Evolutionary conservation across 1,140 invertebrate species (phyloP), one percentile per base, ranked within the genome.

Genomic region (Caenorhabditis briggsae): DNA sequence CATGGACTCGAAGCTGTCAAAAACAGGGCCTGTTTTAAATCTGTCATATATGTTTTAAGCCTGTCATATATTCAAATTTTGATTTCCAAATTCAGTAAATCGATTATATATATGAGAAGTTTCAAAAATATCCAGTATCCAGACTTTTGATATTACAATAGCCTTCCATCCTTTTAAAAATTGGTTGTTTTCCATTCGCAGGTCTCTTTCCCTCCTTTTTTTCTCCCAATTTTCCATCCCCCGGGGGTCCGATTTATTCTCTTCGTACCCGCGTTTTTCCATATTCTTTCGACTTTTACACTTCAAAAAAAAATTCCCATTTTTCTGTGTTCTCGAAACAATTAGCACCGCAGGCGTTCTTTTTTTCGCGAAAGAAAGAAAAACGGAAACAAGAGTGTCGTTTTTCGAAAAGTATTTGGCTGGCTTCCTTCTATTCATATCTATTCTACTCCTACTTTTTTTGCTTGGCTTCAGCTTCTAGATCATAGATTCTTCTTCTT

Each of bases 231-330:
- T 53, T 78, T 41, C 7, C 70, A 78, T 78, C n/a, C 70, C 70
- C 70, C 70, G 70, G 43, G 70, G 70, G 70, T 78, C 46, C 70
- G 70, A 78, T 78, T 78, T 50, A 23, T 78, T 78, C 70, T 78
- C 50, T 78, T 78, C n/a, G n/a, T n/a, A n/a, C n/a, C n/a, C 41
- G 16, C 16, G 9, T 41, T 23, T 41, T 18, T 70, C 18, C 41
- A 0, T 18, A 33, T 25, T n/a, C 65, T 46, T 78, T 78, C n/a
- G 46, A 78, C 70, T 78, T 78, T 78, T 78, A 78, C 70, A 23
- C 70, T 78, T 5, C 23, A 23, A 20, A 20, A 25, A 11, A 9
- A 78, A 41, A 50, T 16, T 50, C 46, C 70, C 46, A 11, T n/a
- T 50, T 23, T 23, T 11, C 23, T 18, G 59, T 25, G 59, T 11